Percentiles rank a stretch among this genome's conserved stretches.
phyloP scores from a whole-genome alignment of 35 echinoderm and acorn worm genomes.

The Stichopus chloronotus region DNA sequence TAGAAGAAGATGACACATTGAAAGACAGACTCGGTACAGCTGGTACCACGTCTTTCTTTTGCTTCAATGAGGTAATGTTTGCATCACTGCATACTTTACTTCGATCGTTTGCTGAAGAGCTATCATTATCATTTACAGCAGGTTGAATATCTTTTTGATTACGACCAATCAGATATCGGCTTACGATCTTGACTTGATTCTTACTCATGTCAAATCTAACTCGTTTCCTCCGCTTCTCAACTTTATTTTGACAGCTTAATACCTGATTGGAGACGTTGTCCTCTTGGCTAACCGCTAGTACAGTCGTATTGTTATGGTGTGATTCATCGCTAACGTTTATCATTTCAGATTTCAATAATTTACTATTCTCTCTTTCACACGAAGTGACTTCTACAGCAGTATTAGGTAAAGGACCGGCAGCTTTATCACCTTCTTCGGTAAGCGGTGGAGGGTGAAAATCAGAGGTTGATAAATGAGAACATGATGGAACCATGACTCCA shows the following conservation, averaged over 20 bases:
- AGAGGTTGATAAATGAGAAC: background rate
- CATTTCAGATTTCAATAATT: background rate
- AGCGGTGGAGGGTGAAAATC: background rate
- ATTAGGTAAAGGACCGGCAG: background rate
- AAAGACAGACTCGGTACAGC: background rate
- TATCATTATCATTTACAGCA: background rate
- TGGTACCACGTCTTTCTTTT: background rate
- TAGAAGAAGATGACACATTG: background rate
- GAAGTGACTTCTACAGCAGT: background rate
- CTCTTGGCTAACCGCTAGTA: background rate
- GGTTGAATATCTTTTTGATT: background rate
- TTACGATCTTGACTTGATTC: background rate
- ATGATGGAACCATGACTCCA: background rate
- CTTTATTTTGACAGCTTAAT: background rate
- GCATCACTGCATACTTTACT: background rate
- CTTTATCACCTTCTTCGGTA: background rate
- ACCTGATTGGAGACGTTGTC: background rate
- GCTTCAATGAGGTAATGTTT: background rate
- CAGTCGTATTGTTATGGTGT: background rate
- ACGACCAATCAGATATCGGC: background rate
- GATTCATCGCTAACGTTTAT: background rate
- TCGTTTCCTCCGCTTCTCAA: background rate
- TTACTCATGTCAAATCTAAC: background rate
- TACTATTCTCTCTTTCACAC: background rate
- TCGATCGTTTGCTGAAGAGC: background rate